phyloP scores from a whole-genome alignment of 1,140 invertebrate genomes.

The Cherax destructor region DNA sequence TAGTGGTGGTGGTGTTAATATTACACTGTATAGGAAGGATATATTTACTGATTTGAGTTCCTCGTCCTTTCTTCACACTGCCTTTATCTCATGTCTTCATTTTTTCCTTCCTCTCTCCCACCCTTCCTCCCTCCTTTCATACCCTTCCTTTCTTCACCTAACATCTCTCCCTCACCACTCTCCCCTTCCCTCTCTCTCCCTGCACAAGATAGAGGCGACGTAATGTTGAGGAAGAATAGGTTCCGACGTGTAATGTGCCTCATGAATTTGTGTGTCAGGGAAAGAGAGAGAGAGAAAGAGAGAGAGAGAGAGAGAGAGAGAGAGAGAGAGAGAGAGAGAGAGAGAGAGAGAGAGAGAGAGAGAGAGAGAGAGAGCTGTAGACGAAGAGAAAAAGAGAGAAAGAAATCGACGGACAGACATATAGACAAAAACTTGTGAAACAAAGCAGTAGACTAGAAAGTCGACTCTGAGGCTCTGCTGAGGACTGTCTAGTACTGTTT shows the following conservation, averaged over 20 bases:
- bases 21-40: too few relatives aligned
- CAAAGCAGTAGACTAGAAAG: too few relatives aligned
- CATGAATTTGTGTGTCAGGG: background rate
- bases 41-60: background rate
- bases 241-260: background rate
- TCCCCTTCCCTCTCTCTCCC: background rate
- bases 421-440: too few relatives aligned
- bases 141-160: background rate
- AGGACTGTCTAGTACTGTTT: too few relatives aligned
- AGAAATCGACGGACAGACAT: too few relatives aligned
- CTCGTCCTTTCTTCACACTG: background rate
- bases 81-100: background rate
- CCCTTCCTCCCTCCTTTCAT: background rate
- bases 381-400: too few relatives aligned
- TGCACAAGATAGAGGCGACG: background rate
- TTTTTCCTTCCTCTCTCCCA: background rate
- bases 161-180: background rate
- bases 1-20: too few relatives aligned
- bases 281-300: background rate
- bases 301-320: slow-evolving; percentile 19
- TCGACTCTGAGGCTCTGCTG: too few relatives aligned
- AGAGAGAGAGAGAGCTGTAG: too few relatives aligned
- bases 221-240: slow-evolving; percentile 1
- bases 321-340: slow-evolving; percentile 11
- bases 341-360: background rate